Percentiles rank a stretch among this genome's conserved stretches.
Evolutionary conservation across 2,888 invertebrate species (phyloP).

Genomic region (Patella ulyssiponensis): DNA sequence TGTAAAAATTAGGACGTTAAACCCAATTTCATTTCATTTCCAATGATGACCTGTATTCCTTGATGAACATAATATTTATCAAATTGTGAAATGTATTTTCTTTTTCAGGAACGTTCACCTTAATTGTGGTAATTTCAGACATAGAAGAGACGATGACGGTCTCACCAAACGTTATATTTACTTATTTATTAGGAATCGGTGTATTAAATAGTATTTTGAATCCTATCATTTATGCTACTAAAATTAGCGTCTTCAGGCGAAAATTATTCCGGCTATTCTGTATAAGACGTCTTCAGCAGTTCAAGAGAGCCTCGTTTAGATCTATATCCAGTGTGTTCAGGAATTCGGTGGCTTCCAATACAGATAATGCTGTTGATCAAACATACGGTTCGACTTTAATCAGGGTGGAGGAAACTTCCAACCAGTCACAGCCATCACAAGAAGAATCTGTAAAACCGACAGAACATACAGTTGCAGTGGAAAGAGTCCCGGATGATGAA

Average conservation of each 20-base stretch:
- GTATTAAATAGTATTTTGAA: conserved; percentile 35
- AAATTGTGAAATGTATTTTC: too few species aligned
- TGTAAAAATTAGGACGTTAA: too few species aligned
- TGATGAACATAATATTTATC: too few species aligned
- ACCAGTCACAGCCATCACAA: too few species aligned
- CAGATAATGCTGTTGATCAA: not conserved
- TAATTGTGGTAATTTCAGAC: conserved; percentile 24
- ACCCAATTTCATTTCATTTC: too few species aligned
- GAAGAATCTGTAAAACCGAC: too few species aligned
- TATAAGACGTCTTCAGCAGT: conserved; percentile 3
- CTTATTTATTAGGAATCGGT: conserved; percentile 33
- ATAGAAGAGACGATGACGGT: conserved; percentile 16
- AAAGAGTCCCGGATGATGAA: too few species aligned
- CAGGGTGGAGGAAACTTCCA: too few species aligned
- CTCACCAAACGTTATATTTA: conserved; percentile 36
- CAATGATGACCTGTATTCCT: too few species aligned
- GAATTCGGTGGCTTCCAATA: not conserved
- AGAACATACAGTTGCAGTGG: too few species aligned
- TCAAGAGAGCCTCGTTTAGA: conserved; percentile 12
- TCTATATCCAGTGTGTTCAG: conserved; percentile 14
- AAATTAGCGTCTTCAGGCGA: conserved; percentile 27
- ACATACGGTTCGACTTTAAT: not conserved
- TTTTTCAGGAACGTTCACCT: conserved; percentile 31
- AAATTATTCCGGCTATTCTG: conserved; percentile 12
- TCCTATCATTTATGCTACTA: conserved; percentile 35